phyloP scores from a whole-genome alignment of 2,797 vertebrate species.

The Lithobates sylvaticus region DNA sequence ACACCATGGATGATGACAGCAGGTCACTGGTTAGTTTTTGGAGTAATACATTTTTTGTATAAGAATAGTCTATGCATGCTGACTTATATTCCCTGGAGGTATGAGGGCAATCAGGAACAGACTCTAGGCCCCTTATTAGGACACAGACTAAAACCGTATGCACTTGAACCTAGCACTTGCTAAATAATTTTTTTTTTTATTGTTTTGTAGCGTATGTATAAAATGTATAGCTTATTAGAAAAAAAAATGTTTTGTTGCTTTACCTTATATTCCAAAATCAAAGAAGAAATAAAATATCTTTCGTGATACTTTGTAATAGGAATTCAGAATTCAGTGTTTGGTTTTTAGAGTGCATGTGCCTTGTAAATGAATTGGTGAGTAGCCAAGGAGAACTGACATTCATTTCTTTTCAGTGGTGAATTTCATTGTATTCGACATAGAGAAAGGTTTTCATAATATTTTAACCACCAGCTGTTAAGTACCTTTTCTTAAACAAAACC shows the following conservation, averaged over 20 bases:
- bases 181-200: neutral
- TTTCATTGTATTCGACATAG: slow-evolving; percentile 19
- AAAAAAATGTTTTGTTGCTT: neutral
- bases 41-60: too few relatives aligned
- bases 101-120: neutral
- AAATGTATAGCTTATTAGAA: neutral
- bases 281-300: neutral
- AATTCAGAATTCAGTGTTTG: slow-evolving; percentile 29
- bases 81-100: too few relatives aligned
- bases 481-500: slow-evolving; percentile 55
- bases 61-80: too few relatives aligned
- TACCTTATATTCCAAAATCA: slow-evolving; percentile 5
- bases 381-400: slow-evolving; percentile 36
- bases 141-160: neutral
- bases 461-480: slow-evolving; percentile 49
- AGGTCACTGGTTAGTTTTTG: too few relatives aligned
- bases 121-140: neutral
- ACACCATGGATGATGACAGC: too few relatives aligned
- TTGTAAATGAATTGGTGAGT: slow-evolving; percentile 17
- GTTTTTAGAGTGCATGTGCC: slow-evolving; percentile 6
- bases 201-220: neutral
- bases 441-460: slow-evolving; percentile 35
- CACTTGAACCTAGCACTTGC: neutral
- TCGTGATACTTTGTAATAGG: slow-evolving; percentile 22
- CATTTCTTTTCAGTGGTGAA: slow-evolving; percentile 28